Evolutionary conservation across 23 tunicate species (phyloP), one percentile per base, ranked within the genome.

Genomic region (Ciona savignyi): DNA sequence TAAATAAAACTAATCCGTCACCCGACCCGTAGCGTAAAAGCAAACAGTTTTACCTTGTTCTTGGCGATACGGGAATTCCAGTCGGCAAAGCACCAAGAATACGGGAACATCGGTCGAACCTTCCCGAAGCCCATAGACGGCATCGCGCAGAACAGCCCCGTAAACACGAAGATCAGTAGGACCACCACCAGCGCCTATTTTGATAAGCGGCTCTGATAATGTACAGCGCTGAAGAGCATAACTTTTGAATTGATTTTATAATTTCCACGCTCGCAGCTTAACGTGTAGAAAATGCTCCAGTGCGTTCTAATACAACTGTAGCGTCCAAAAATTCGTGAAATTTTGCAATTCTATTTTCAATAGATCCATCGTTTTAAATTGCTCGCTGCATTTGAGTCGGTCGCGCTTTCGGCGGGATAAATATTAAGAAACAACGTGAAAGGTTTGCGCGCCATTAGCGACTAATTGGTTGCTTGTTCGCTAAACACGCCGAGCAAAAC

Each of bases 11-110:
- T 42, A 42, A 42, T 42, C 56, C 56, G 15, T 42, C 15, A 64
- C 21, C 21, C 68, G 68, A 23, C 21, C 9, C 68, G 68, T 26
- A 21, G 4, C 29, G 21, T 64, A 15, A 42, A 42, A 42, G 15
- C 56, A 42, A 42, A 42, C 15, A 42, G 15, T 22, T 22, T 64
- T 69, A 78, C 82, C 35, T 33, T 76, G 31, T 76, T 77, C 68
- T 76, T 83, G 23, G 77, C 26, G 32, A 34, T 35, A 20, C 27
- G 25, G 26, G 93, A 77, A 51, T 74, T 79, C 93, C 93, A 86
- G 32, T 86, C 77, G 21, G 85, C 81, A 64, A 79, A 86, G 68
- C 93, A 86, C 84, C 85, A 86, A 6, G 93, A 77, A 68, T 79
- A 74, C 24, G 93, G 93, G 42, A 51, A 69, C 93, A 86, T 86